phyloP scores from a whole-genome alignment of 2,113 vertebrate species.

The Stegastes partitus region DNA sequence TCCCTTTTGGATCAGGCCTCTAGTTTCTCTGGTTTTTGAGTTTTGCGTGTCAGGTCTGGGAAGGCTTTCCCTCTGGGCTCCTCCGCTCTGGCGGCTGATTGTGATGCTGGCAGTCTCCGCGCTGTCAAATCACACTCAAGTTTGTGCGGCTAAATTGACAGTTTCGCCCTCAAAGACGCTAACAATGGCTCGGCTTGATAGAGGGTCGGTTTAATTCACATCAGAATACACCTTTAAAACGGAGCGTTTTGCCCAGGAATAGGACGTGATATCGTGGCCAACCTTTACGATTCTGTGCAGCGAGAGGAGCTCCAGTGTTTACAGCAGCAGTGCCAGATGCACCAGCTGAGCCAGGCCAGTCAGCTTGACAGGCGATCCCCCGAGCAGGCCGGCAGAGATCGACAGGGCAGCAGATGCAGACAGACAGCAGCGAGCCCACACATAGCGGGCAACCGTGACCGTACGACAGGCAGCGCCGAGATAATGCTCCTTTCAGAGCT shows the following conservation, averaged over 20 bases:
- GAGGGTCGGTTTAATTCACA: too few species aligned
- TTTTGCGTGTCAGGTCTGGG: too few species aligned
- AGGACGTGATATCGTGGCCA: not conserved
- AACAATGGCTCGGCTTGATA: too few species aligned
- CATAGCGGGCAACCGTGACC: conserved; percentile 3
- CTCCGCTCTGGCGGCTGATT: too few species aligned
- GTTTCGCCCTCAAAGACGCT: too few species aligned
- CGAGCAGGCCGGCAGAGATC: conserved; percentile 35
- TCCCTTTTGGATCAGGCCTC: too few species aligned
- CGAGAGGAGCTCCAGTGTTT: conserved; percentile 20
- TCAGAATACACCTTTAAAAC: not conserved
- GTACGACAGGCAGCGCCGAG: conserved; percentile 14
- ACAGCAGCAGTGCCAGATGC: conserved; percentile 42
- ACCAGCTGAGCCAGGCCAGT: conserved; percentile 31
- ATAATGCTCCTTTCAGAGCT: conserved; percentile 24
- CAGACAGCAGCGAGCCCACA: conserved; percentile 42
- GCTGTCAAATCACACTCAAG: not conserved
- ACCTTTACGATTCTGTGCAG: conserved; percentile 3
- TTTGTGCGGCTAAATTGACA: not conserved
- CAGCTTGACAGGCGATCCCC: conserved; percentile 43
- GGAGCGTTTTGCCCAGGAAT: not conserved
- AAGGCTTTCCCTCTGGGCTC: too few species aligned
- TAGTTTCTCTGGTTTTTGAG: too few species aligned
- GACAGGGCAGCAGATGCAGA: conserved; percentile 43
- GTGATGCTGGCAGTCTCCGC: not conserved